A percentile compares a stretch with the other conserved stretches of the same genome.
Conservation (phyloP, 2,888 invertebrate species). For the Drosophila kambysellisi region DNA sequence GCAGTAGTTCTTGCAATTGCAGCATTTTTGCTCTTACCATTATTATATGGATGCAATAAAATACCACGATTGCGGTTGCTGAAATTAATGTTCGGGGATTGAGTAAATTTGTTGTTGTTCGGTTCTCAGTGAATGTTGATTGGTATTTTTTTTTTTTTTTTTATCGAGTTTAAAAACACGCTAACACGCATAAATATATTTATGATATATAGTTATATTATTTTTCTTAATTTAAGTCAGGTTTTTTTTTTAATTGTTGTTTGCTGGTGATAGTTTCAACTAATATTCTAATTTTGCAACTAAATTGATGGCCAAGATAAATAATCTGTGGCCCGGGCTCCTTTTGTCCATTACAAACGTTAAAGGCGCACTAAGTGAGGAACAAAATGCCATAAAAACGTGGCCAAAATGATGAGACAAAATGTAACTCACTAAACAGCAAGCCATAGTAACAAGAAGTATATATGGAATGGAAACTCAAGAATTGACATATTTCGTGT, state of each 20-base stretch:
- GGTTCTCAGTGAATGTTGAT: conserved; percentile 49
- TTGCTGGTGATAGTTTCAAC: conserved; percentile 40
- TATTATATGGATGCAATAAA: conserved; percentile 87
- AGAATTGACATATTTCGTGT: conserved; percentile 50
- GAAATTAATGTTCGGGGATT: conserved; percentile 82
- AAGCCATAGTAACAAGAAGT: conserved; percentile 72
- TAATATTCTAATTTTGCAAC: conserved; percentile 53
- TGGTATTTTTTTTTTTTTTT: conserved; percentile 10
- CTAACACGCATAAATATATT: conserved; percentile 37
- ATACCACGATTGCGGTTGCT: conserved; percentile 85
- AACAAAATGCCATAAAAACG: conserved; percentile 62
- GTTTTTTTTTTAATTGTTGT: neutral
- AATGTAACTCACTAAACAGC: conserved; percentile 75
- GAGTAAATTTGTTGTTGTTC: conserved; percentile 64
- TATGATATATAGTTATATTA: conserved; percentile 20
- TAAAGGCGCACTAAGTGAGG: conserved; percentile 73
- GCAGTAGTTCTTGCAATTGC: conserved; percentile 67
- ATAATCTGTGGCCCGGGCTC: conserved; percentile 62
- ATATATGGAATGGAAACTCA: conserved; percentile 42
- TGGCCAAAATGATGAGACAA: conserved; percentile 52
- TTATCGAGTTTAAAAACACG: conserved; percentile 22
- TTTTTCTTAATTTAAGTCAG: conserved; percentile 27
- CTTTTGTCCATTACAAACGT: conserved; percentile 81
- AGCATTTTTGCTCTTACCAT: conserved; percentile 86
- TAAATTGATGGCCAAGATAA: conserved; percentile 47